Base-by-base conservation (phyloP, 2,113 vertebrate species). In the Sylvilagus bachmani region DNA sequence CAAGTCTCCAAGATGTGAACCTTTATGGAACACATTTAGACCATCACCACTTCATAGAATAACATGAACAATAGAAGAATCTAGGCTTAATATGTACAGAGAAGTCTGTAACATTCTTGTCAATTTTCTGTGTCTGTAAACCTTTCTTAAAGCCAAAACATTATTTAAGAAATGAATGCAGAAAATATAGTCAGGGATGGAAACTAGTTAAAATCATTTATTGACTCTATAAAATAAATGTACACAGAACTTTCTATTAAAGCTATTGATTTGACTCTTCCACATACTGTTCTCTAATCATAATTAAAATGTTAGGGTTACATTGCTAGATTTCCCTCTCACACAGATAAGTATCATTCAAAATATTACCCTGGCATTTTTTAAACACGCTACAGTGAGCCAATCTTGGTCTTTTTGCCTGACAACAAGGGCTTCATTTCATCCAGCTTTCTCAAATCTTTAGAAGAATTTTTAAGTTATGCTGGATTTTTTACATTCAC, bases 371-470 rank as follows among this genome's bases (percentile, higher is more conserved):
- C 51, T 24, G 67, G 27, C 94, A 55, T 69, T 86, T 55, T 71
- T 58, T 82, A 53, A 36, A 64, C 36, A 62, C 86, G 31, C 11
- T 36, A 86, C 31, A 70, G n/a, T 55, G 86, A 82, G 11, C 11
- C 74, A 64, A 36, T 33, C 21, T 83, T 70, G 14, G 12, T 36
- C 31, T 55, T 89, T 85, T 21, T 87, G 71, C 29, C 70, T 87
- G 17, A 79, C 12, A 86, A 9, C 4, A 92, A 92, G 77, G 64
- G 10, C 38, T 86, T 82, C n/a, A 92, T 86, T 82, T 81, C 27
- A 82, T 27, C 51, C 70, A 69, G 5, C 1, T 9, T 88, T 17
- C 24, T 3, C 73, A 90, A n/a, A 77, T 10, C 6, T 33, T 86
- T 55, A 36, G 22, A 24, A 86, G 19, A 14, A 33, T 9, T 71